These are phyloP conservation scores for Grallaria varia DNA, from an alignment of 2,113 vertebrate species.

Conservation along the genomic window DNA sequence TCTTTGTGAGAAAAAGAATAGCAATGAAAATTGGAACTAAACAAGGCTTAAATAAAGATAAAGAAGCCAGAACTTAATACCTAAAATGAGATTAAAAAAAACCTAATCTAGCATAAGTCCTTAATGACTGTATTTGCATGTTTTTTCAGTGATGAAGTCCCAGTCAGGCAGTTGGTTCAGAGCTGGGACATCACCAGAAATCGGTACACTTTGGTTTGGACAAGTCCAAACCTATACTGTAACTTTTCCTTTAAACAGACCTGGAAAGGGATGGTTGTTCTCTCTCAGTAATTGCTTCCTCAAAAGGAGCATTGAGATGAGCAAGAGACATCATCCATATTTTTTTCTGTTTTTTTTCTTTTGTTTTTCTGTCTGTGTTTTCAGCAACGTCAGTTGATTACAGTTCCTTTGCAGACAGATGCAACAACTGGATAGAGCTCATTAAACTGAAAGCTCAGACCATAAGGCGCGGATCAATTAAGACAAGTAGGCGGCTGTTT, in stretches of 20 bases:
- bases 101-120: background rate
- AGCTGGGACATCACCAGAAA: slow-evolving; percentile 32
- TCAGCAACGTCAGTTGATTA: slow-evolving; percentile 99
- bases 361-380: slow-evolving; percentile 86
- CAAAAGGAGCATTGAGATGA: slow-evolving; percentile 73
- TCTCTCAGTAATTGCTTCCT: slow-evolving; percentile 81
- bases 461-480: slow-evolving; percentile 99
- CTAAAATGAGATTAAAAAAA: background rate
- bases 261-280: slow-evolving; percentile 66
- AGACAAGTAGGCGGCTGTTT: slow-evolving; percentile 99
- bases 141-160: slow-evolving; percentile 58
- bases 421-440: slow-evolving; percentile 99
- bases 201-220: slow-evolving; percentile 48
- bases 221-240: slow-evolving; percentile 32
- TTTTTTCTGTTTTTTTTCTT: slow-evolving; percentile 71
- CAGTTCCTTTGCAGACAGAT: slow-evolving; percentile 99
- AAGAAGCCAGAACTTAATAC: background rate
- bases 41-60: slow-evolving; percentile 2
- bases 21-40: background rate
- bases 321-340: slow-evolving; percentile 85
- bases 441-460: slow-evolving; percentile 99
- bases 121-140: slow-evolving; percentile 43
- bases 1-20: background rate
- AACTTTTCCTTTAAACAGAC: slow-evolving; percentile 41
- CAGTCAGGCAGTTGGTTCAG: slow-evolving; percentile 37